These are phyloP conservation scores for Andrena cerasifolii DNA, from an alignment of 1,140 invertebrate species.

Conservation along the genomic window DNA sequence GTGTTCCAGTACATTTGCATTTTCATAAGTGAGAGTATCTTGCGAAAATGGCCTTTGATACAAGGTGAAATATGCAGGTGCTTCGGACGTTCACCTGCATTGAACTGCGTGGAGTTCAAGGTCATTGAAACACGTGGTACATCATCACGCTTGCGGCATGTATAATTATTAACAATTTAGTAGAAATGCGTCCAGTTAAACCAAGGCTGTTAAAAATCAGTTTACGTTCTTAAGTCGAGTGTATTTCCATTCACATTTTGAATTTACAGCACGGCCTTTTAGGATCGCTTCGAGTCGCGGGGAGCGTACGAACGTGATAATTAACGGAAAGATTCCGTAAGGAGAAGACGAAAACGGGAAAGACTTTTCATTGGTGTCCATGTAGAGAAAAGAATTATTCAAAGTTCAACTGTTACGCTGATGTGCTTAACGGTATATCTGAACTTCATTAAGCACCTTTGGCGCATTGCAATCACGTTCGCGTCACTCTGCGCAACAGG, in stretches of 20 bases:
- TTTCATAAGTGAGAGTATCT: background rate
- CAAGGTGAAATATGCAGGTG: constrained; percentile 40
- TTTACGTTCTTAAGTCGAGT: background rate
- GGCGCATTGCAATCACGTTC: background rate
- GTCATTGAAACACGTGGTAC: constrained; percentile 55
- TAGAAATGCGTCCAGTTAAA: background rate
- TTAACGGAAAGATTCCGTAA: background rate
- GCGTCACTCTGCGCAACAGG: background rate
- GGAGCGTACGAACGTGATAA: background rate
- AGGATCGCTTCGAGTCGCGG: background rate
- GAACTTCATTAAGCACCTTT: background rate
- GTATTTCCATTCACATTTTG: background rate
- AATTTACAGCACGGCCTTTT: background rate
- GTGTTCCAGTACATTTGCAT: background rate
- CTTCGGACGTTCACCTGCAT: constrained; percentile 66
- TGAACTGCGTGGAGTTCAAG: constrained; percentile 65
- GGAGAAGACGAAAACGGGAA: too few relatives aligned
- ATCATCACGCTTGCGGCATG: background rate
- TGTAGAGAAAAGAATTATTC: background rate
- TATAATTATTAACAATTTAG: background rate
- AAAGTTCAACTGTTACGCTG: background rate
- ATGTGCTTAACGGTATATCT: constrained; percentile 26
- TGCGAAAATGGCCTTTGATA: background rate
- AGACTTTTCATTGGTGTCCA: background rate
- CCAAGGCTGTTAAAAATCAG: background rate